Evolutionary conservation across 2,888 invertebrate species (phyloP).

Genomic region (Eucera pruinosa): DNA sequence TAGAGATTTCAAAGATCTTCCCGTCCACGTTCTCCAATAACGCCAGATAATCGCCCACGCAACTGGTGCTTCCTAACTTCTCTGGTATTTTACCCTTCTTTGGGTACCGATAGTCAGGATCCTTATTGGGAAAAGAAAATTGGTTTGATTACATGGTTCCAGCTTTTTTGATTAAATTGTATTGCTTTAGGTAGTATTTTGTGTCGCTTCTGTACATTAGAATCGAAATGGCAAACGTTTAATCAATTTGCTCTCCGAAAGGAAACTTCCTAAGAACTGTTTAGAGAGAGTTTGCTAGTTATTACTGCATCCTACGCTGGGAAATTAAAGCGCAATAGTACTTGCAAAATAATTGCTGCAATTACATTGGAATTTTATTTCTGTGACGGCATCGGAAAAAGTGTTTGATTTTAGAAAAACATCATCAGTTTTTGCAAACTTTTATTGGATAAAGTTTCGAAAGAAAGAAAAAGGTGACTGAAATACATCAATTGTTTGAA

Average conservation of each 20-base stretch:
- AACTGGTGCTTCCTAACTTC: slow-evolving; percentile 63
- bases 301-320: not conserved
- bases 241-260: slow-evolving; percentile 1
- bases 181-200: not conserved
- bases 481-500: no score
- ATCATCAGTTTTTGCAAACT: not conserved
- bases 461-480: no score
- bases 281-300: slow-evolving; percentile 22
- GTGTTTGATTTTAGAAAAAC: not conserved
- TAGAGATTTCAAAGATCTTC: slow-evolving; percentile 74
- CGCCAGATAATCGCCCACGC: slow-evolving; percentile 77
- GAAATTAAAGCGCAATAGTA: slow-evolving; percentile 2
- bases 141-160: not conserved
- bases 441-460: not conserved
- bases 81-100: slow-evolving; percentile 61
- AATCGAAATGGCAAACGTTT: slow-evolving; percentile 18
- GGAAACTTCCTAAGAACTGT: slow-evolving; percentile 15
- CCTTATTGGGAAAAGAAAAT: slow-evolving; percentile 16
- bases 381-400: not conserved
- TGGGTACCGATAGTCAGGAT: slow-evolving; percentile 46
- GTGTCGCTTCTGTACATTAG: not conserved
- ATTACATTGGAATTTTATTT: not conserved
- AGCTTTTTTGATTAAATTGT: not conserved
- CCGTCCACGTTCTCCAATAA: slow-evolving; percentile 76
- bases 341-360: slow-evolving; percentile 19